Conservation (phyloP, 2,888 invertebrate genomes). For the Gryllus longicercus region DNA sequence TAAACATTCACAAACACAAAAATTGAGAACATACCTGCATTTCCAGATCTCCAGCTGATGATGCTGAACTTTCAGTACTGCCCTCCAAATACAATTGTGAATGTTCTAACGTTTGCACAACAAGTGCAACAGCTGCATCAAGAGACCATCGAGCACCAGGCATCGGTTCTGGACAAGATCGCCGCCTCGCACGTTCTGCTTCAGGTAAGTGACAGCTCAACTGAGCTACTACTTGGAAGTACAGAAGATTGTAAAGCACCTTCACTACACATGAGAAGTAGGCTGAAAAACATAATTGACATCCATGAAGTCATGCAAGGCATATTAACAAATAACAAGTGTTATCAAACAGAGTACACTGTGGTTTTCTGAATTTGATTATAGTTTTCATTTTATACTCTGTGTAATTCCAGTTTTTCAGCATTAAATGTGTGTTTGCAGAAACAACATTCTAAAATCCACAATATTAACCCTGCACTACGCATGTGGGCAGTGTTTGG, state of each 20-base stretch:
- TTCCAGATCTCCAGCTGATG: not conserved
- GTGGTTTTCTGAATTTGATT: constrained; percentile 5
- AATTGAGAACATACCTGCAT: not conserved
- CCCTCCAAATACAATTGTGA: constrained; percentile 64
- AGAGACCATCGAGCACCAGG: constrained; percentile 40
- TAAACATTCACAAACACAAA: no score
- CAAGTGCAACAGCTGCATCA: constrained; percentile 47
- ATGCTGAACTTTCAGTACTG: constrained; percentile 26
- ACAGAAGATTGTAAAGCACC: constrained; percentile 81
- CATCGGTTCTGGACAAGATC: not conserved
- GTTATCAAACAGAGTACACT: not conserved
- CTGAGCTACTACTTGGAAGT: constrained; percentile 84
- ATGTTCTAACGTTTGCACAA: constrained; percentile 53
- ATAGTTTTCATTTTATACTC: no score
- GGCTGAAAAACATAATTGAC: constrained; percentile 55
- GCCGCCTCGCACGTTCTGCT: constrained; percentile 54
- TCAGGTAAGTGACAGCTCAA: constrained; percentile 66
- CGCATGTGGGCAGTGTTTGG: no score
- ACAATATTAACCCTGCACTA: no score
- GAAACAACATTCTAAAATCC: no score
- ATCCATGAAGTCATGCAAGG: no score
- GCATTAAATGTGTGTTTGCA: not conserved
- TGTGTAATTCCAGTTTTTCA: no score
- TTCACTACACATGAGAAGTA: constrained; percentile 86
- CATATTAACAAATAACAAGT: no score